Evolutionary conservation across 2,888 invertebrate species (phyloP).

Genomic region (Euphydryas editha): DNA sequence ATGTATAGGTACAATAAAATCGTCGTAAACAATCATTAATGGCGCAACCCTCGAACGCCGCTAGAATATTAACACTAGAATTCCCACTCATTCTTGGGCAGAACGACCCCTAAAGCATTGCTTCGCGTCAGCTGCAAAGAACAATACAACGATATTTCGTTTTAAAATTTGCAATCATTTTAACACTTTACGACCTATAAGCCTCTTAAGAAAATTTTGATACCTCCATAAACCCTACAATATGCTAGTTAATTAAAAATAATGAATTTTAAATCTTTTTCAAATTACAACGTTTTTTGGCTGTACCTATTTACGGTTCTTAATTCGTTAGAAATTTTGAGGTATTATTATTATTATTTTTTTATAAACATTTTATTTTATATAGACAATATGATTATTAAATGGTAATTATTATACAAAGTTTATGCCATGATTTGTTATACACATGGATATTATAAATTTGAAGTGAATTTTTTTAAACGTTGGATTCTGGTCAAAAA

Average conservation of each 20-base stretch:
- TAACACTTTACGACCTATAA: slow-evolving; percentile 82
- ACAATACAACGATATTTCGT: slow-evolving; percentile 20
- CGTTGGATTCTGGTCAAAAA: too few species aligned
- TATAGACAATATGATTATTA: too few species aligned
- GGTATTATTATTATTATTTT: too few species aligned
- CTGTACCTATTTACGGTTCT: slow-evolving; percentile 40
- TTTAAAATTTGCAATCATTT: slow-evolving; percentile 79
- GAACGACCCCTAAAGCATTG: slow-evolving; percentile 20
- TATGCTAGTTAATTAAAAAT: slow-evolving; percentile 82
- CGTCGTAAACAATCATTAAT: slow-evolving; percentile 8
- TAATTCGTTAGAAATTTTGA: too few species aligned
- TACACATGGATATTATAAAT: too few species aligned
- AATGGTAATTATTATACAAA: too few species aligned
- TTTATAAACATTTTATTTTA: too few species aligned
- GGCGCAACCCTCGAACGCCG: slow-evolving; percentile 5
- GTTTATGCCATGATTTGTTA: too few species aligned
- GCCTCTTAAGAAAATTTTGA: slow-evolving; percentile 81
- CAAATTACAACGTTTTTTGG: slow-evolving; percentile 57
- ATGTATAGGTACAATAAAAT: slow-evolving; percentile 3
- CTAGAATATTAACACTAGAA: slow-evolving; percentile 20
- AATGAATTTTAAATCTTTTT: slow-evolving; percentile 73
- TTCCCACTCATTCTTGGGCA: slow-evolving; percentile 1
- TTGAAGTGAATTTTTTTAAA: too few species aligned
- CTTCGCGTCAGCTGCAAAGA: slow-evolving; percentile 30
- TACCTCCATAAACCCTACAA: slow-evolving; percentile 80